Base-by-base conservation (phyloP, 2,113 vertebrate species). In the Amblyornis subalaris region DNA sequence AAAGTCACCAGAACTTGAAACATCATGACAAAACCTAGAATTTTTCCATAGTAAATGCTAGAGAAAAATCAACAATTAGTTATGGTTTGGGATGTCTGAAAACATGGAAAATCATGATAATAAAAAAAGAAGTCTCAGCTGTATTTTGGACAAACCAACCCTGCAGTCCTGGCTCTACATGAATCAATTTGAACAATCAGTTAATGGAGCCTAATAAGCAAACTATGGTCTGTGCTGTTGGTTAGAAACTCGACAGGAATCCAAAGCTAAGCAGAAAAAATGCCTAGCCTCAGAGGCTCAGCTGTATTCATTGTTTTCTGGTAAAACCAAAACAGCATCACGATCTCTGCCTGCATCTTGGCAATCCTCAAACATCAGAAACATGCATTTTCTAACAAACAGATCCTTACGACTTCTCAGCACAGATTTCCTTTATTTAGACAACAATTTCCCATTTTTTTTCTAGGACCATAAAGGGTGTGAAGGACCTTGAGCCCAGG, bases 271-370 rank as follows among this genome's bases (percentile, higher is more conserved):
- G 66, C 54, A 58, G 50, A 70, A 89, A 93, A 92, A 91, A 85
- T 65, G 66, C 66, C 73, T 76, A 88, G 79, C 77, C 65, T 85
- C 20, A 82, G 66, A 81, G 8, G 33, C 58, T 94, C 89, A 94
- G 87, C 84, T 94, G 51, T 54, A 51, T 60, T 61, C 81, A 89
- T 72, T 94, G 94, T 92, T 85, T 89, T 88, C 93, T 88, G 81
- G 89, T 87, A 87, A 94, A 94, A 89, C 70, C 74, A 88, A 94
- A 94, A 85, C 29, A 95, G n/a, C 1, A 2, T 72, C 58, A 89
- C 0, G 14, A 85, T 91, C 35, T 72, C 45, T 53, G 89, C 70
- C 65, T 92, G 76, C 74, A n/a, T 88, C 36, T 75, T 70, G 36
- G 71, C 54, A 47, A 82, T 70, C 81, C 50, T 92, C 74, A 87